These are phyloP conservation scores for Syngnathus rostellatus DNA, from an alignment of 2,797 vertebrate genomes.

Conservation along the genomic window DNA sequence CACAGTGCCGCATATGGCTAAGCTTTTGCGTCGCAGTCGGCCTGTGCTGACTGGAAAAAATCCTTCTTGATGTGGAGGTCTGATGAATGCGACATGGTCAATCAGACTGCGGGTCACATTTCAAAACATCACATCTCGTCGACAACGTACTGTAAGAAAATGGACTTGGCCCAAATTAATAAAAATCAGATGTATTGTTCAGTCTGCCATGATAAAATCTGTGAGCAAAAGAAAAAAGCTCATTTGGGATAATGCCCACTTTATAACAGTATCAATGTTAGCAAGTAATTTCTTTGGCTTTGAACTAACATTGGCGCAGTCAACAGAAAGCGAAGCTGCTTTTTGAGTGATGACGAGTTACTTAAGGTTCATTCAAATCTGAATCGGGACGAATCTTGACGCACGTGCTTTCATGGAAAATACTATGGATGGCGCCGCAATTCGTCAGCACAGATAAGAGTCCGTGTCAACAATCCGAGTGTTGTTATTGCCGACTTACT, in stretches of 20 bases:
- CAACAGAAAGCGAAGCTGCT: background rate
- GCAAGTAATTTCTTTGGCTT: background rate
- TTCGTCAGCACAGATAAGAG: constrained; percentile 3
- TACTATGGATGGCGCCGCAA: constrained; percentile 1
- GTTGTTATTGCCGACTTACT: background rate
- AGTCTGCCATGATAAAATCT: background rate
- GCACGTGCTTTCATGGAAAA: constrained; percentile 5
- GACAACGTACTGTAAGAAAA: background rate
- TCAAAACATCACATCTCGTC: background rate
- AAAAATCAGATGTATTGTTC: background rate
- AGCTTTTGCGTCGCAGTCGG: background rate
- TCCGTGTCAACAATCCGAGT: background rate
- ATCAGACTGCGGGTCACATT: background rate
- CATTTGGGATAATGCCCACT: background rate
- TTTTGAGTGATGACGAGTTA: background rate
- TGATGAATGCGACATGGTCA: background rate
- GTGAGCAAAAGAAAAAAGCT: background rate
- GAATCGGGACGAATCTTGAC: background rate
- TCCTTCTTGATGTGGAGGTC: background rate
- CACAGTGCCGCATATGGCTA: background rate
- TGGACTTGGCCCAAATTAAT: background rate
- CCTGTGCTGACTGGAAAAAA: background rate
- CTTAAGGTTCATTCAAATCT: background rate
- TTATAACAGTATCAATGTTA: background rate
- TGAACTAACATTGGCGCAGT: background rate